Base-by-base conservation (phyloP, 2,888 invertebrate genomes). In the Linyphia triangularis region DNA sequence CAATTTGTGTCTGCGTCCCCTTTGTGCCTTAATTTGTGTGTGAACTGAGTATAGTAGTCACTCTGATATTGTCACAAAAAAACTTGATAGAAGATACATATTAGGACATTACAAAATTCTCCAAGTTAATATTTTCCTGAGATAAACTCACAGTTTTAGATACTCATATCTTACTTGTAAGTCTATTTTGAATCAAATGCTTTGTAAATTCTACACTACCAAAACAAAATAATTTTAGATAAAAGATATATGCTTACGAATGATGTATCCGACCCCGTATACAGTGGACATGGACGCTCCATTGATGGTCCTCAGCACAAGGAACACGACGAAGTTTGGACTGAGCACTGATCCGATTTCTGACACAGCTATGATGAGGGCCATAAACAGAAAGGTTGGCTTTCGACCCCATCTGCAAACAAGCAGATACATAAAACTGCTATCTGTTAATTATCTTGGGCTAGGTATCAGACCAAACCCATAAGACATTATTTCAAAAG, bases 221-320 rank as follows among this genome's bases (percentile, higher is more conserved):
- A 59, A 61, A 19, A 22, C 2, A 69, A 10, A n/a, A n/a, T 65
- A 24, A n/a, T n/a, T n/a, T n/a, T n/a, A n/a, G n/a, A n/a, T n/a
- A n/a, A n/a, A n/a, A n/a, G n/a, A n/a, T n/a, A n/a, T 3, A n/a
- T 22, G 83, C 90, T 89, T 40, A 90, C 90, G 40, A 43, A 90
- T 90, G 40, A 90, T 79, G 40, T 86, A 90, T 0, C 78, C 85
- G 4, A 89, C 65, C 19, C 89, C 82, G 78, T 88, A 90, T 5
- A 90, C 75, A 5, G 90, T 82, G 16, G 90, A 88, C 82, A 90
- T 75, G 22, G 79, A 43, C 24, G 77, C 57, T 0, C 89, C 89
- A 33, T 89, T 90, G 13, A 90, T 61, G 1, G 73, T 40, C 1
- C 89, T 67, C 10, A 90, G 37, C n/a, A 89, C 24, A 2, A 85